Evolutionary conservation across 2,888 invertebrate genomes (phyloP), one percentile per base, ranked within the genome.

Genomic region (Pyrgus malvae): DNA sequence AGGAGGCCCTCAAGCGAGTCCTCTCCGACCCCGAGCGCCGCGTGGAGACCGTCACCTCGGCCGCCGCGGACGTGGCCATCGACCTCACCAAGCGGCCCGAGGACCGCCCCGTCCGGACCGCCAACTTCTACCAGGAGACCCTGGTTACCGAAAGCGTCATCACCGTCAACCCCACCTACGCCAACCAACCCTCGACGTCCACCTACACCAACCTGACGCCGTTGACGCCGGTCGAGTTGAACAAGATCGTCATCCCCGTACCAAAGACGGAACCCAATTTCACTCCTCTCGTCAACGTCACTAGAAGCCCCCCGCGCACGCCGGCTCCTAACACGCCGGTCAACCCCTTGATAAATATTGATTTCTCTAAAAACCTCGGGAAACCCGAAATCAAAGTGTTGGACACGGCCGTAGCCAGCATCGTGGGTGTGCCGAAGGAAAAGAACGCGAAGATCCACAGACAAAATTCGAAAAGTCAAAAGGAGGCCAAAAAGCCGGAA

Each of bases 81-180:
- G 88, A 89, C 58, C 66, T 89, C 38, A 72, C 83, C 0, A 81
- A 76, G 53, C 23, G 62, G 59, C 25, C 66, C 1, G 62, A 61
- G 19, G 76, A 75, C 1, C 74, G 69, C 61, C 76, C 78, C 3
- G 66, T 69, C 0, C 62, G 83, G 46, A 78, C 77, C 3, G 83
- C 87, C 0, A 89, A 89, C 57, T 90, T 90, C 64, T 90, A 90
- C 70, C 85, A 88, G 64, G 90, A 90, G 61, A 89, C 89, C 0
- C 66, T 87, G 19, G 38, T 68, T 0, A 60, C 70, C 0, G 85
- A 85, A 48, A 85, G 85, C 54, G 90, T 90, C 6, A 90, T 90
- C 1, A 82, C 74, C 35, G 59, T 78, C 0, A 90, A 90, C 29
- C 90, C 89, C 0, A 80, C 78, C 0, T 90, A 90, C 57, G 57